Conservation (phyloP, 2,113 vertebrate species). For the Otocyon megalotis region DNA sequence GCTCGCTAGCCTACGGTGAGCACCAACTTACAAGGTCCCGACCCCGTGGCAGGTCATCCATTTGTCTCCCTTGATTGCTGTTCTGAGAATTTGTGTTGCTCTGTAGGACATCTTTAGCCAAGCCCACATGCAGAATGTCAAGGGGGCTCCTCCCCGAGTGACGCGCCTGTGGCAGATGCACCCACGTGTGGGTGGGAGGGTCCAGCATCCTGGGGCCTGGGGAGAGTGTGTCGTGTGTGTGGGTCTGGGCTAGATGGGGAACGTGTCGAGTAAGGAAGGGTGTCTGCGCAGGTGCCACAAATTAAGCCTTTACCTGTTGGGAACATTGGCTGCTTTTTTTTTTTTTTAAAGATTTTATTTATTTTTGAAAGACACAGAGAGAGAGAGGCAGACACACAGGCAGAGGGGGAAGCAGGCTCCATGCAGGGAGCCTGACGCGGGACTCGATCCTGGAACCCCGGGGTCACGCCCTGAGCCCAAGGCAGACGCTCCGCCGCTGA, state of each 20-base stretch:
- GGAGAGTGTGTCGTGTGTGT: not conserved
- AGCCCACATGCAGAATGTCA: no score
- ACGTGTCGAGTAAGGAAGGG: not conserved
- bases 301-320: not conserved
- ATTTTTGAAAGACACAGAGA: no score
- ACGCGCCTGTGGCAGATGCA: rapidly evolving
- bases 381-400: no score
- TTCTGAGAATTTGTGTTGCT: not conserved
- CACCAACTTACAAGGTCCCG: not conserved
- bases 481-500: no score
- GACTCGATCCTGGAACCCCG: no score
- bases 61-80: not conserved
- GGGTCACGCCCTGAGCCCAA: no score
- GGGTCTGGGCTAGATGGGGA: not conserved
- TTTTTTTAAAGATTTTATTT: no score
- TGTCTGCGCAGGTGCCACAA: not conserved
- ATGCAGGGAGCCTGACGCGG: no score
- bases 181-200: not conserved
- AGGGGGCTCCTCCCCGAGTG: not conserved
- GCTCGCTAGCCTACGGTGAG: not conserved
- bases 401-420: no score
- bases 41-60: not conserved
- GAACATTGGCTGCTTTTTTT: no score
- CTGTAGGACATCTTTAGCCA: not conserved
- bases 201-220: no score